Evolutionary conservation across 2,888 invertebrate genomes (phyloP).

Genomic region (Lasioglossum figueresi): DNA sequence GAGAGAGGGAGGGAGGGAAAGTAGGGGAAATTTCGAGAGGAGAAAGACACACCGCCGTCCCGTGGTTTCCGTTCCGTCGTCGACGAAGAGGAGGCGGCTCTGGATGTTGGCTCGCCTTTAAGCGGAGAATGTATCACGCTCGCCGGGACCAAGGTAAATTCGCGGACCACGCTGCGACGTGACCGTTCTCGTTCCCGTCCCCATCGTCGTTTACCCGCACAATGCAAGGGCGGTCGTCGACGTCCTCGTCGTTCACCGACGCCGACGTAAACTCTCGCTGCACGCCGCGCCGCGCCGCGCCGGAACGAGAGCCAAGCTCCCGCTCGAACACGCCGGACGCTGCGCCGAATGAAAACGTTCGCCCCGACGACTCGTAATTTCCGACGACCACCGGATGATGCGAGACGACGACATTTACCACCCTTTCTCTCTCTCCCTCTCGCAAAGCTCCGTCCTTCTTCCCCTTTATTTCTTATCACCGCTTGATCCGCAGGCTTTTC

Average conservation of each 20-base stretch:
- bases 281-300: not conserved
- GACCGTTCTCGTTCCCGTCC: constrained; percentile 20
- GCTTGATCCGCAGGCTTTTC: not conserved
- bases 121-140: constrained; percentile 51
- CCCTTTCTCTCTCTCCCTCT: not conserved
- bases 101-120: constrained; percentile 15
- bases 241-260: constrained; percentile 31
- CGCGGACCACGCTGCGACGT: constrained; percentile 36
- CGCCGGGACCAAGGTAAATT: constrained; percentile 55
- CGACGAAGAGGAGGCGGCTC: constrained; percentile 23
- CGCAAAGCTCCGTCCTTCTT: not conserved
- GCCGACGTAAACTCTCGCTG: constrained; percentile 24
- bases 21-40: constrained; percentile 49
- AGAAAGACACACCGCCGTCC: constrained; percentile 52
- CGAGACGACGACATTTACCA: not conserved
- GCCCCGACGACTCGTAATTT: constrained; percentile 42
- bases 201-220: constrained; percentile 21
- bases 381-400: constrained; percentile 23
- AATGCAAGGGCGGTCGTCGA: constrained; percentile 24
- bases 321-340: constrained; percentile 29
- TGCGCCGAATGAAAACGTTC: constrained; percentile 39
- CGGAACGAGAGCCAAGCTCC: constrained; percentile 9
- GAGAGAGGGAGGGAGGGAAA: constrained; percentile 22
- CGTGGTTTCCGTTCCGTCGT: constrained; percentile 18
- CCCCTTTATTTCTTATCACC: not conserved